Evolutionary conservation across 1,140 invertebrate genomes (phyloP), one percentile per base, ranked within the genome.

Genomic region (Daktulosphaira vitifoliae): DNA sequence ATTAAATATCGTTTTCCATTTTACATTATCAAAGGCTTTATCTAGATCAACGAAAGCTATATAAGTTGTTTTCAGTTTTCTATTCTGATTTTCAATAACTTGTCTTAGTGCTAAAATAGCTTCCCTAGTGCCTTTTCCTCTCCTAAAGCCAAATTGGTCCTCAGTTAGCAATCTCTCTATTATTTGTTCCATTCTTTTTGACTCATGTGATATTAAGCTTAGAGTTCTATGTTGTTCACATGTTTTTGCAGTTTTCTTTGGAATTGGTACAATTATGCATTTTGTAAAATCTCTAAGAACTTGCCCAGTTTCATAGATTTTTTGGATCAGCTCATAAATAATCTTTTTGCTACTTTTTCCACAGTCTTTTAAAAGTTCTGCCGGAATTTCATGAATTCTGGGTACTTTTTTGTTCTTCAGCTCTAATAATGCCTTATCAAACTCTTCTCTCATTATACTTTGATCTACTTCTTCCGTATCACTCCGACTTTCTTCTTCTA

Each of bases 131-230:
- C 68, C 68, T 16, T 68, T 29, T 49, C 54, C 66, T 8, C 56
- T 56, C 62, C 69, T 52, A 59, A 70, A 69, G 9, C 70, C 69
- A 67, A 71, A 70, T 66, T 70, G 68, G 9, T 56, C 48, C 20
- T 50, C 48, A 9, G n/a, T 18, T 23, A 50, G n/a, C 11, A 18
- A 18, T 26, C n/a, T n/a, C n/a, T n/a, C n/a, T n/a, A n/a, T n/a
- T n/a, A n/a, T n/a, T n/a, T n/a, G n/a, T n/a, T n/a, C n/a, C n/a
- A n/a, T n/a, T n/a, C n/a, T n/a, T n/a, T n/a, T n/a, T n/a, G n/a
- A n/a, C n/a, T n/a, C n/a, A n/a, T n/a, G n/a, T n/a, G n/a, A n/a
- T n/a, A n/a, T n/a, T n/a, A n/a, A n/a, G n/a, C n/a, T n/a, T n/a
- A n/a, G n/a, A n/a, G 29, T 33, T 33, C 29, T 33, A 6, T 33